Conservation (phyloP, 2,113 vertebrate species). For the Colossoma macropomum region DNA sequence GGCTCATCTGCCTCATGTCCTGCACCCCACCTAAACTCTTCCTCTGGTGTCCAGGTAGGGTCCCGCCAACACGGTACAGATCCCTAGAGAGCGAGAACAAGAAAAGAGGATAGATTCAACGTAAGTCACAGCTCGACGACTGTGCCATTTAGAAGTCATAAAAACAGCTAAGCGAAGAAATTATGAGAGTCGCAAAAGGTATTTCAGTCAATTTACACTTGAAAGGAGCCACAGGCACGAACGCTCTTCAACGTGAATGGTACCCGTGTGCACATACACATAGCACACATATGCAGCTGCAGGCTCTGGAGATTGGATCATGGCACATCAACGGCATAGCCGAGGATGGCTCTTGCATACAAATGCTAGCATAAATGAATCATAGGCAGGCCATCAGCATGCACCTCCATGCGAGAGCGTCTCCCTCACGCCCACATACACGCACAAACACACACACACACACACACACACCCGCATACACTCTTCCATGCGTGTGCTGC, state of each 20-base stretch:
- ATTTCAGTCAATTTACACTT: constrained; percentile 33
- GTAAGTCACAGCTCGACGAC: constrained; percentile 32
- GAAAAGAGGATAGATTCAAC: constrained; percentile 56
- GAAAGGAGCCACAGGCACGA: constrained; percentile 25
- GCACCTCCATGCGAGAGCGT: constrained; percentile 53
- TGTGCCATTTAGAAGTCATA: constrained; percentile 37
- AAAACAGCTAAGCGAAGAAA: constrained; percentile 38
- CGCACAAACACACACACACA: constrained; percentile 18
- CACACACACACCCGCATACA: constrained; percentile 16
- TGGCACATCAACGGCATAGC: constrained; percentile 55
- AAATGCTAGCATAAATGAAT: constrained; percentile 77
- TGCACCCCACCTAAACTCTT: constrained; percentile 76
- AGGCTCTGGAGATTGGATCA: constrained; percentile 65
- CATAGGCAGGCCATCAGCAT: constrained; percentile 70
- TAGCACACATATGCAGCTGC: constrained; percentile 63
- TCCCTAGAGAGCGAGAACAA: constrained; percentile 68
- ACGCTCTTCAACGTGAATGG: constrained; percentile 35
- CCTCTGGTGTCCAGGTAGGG: constrained; percentile 80
- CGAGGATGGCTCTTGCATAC: constrained; percentile 68
- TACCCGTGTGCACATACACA: constrained; percentile 34
- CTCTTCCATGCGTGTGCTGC: constrained; percentile 23
- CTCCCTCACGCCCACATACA: constrained; percentile 55
- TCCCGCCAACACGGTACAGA: constrained; percentile 78
- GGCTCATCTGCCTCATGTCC: constrained; percentile 81
- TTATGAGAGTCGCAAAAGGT: constrained; percentile 34